A percentile compares a stretch with the other conserved stretches of the same genome.
These are phyloP conservation scores for Bibio marci DNA, from an alignment of 2,888 invertebrate genomes.

Conservation along the genomic window DNA sequence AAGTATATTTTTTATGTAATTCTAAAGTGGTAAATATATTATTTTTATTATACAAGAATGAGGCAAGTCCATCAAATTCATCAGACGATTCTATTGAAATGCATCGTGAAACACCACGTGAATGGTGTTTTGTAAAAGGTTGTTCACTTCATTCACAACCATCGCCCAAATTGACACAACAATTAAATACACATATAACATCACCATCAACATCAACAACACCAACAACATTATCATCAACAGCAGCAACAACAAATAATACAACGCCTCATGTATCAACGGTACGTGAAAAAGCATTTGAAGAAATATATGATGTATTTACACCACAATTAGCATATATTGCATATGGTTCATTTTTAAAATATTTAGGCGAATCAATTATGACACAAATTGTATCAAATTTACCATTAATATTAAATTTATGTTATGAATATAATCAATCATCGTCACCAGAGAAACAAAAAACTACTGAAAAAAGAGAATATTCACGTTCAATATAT, in stretches of 20 bases:
- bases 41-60: background rate
- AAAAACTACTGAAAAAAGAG: conserved; percentile 4
- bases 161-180: conserved; percentile 25
- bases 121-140: conserved; percentile 41
- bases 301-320: conserved; percentile 69
- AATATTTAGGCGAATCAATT: conserved; percentile 50
- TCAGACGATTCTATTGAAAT: conserved; percentile 33
- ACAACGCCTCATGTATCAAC: background rate
- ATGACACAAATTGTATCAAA: conserved; percentile 61
- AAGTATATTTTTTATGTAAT: background rate
- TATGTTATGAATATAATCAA: conserved; percentile 60
- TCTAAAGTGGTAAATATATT: background rate
- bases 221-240: conserved; percentile 6
- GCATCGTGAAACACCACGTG: conserved; percentile 40
- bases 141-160: conserved; percentile 33
- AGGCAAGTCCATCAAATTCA: conserved; percentile 8
- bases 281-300: conserved; percentile 36
- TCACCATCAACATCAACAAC: conserved; percentile 29
- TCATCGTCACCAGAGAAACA: conserved; percentile 16
- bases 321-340: conserved; percentile 69
- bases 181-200: conserved; percentile 42
- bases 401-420: conserved; percentile 52
- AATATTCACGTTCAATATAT: background rate
- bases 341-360: conserved; percentile 59
- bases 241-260: conserved; percentile 3